Percentiles rank a stretch among this genome's conserved stretches.
These are phyloP conservation scores for Nothobranchius furzeri DNA, from an alignment of 2,113 vertebrate species.

Conservation along the genomic window DNA sequence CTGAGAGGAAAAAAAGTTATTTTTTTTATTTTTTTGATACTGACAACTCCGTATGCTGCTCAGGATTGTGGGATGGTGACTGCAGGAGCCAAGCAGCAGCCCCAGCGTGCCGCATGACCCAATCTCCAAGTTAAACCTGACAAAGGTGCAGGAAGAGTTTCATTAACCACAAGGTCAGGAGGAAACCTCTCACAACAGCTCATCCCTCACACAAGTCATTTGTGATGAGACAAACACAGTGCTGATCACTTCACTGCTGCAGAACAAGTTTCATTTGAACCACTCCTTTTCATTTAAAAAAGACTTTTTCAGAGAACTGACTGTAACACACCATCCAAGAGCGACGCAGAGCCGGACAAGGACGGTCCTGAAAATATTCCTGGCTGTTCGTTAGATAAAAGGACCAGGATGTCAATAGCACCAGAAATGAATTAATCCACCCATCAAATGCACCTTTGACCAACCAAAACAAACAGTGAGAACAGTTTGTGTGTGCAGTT, in stretches of 20 bases:
- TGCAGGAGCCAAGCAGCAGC: slow-evolving; percentile 50
- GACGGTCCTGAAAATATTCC: slow-evolving; percentile 11
- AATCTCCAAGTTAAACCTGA: slow-evolving; percentile 69
- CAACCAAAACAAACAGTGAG: neutral
- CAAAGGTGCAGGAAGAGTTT: slow-evolving; percentile 78
- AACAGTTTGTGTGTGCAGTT: neutral
- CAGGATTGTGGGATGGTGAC: slow-evolving; percentile 45
- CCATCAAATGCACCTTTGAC: neutral
- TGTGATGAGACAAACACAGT: slow-evolving; percentile 30
- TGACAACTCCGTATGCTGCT: slow-evolving; percentile 61
- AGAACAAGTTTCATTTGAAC: neutral
- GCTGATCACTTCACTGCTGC: slow-evolving; percentile 46
- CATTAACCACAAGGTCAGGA: slow-evolving; percentile 73
- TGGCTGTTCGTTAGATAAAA: slow-evolving; percentile 1
- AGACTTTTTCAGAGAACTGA: neutral
- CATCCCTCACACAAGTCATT: slow-evolving; percentile 22
- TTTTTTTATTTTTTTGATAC: slow-evolving; percentile 44
- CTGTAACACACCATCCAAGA: neutral
- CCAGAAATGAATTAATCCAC: neutral
- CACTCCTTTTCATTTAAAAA: too few relatives aligned
- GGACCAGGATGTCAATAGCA: slow-evolving; percentile 12
- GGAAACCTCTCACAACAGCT: slow-evolving; percentile 53
- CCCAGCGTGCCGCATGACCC: slow-evolving; percentile 50
- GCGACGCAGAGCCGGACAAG: neutral
- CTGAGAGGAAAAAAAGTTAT: slow-evolving; percentile 34